Conservation (phyloP, 2,113 vertebrate species). For the Pelodiscus sinensis region DNA sequence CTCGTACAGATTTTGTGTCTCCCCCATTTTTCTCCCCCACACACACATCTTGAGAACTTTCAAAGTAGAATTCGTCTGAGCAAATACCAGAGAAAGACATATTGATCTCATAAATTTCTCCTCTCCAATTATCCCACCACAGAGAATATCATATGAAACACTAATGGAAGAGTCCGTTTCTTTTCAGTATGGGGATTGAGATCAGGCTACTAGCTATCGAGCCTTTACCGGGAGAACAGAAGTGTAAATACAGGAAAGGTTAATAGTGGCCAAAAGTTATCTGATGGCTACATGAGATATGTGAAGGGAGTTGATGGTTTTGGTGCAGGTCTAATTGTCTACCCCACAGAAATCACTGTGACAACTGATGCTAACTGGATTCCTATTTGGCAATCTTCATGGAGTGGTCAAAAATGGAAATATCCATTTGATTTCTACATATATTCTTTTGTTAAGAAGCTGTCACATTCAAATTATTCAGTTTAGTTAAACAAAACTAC, state of each 20-base stretch:
- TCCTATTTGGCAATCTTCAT: neutral
- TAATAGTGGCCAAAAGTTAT: neutral
- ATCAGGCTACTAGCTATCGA: neutral
- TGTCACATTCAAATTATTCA: neutral
- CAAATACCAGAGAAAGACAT: neutral
- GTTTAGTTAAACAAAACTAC: neutral
- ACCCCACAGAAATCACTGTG: neutral
- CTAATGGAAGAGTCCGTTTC: neutral
- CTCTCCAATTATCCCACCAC: fast-evolving
- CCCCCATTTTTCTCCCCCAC: too few relatives aligned
- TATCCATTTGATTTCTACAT: neutral
- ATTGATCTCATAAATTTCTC: fast-evolving
- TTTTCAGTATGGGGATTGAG: fast-evolving
- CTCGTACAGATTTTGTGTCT: neutral
- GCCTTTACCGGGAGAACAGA: neutral
- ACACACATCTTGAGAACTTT: neutral
- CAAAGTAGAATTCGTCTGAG: neutral
- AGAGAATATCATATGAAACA: neutral
- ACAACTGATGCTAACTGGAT: neutral
- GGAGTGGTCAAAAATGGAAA: neutral
- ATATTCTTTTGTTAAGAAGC: neutral
- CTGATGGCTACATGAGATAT: neutral
- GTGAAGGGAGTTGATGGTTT: neutral
- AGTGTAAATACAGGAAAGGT: neutral
- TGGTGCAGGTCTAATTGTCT: neutral